These are phyloP conservation scores for Menidia beryllina DNA, from an alignment of 2,113 vertebrate genomes.

Conservation along the genomic window DNA sequence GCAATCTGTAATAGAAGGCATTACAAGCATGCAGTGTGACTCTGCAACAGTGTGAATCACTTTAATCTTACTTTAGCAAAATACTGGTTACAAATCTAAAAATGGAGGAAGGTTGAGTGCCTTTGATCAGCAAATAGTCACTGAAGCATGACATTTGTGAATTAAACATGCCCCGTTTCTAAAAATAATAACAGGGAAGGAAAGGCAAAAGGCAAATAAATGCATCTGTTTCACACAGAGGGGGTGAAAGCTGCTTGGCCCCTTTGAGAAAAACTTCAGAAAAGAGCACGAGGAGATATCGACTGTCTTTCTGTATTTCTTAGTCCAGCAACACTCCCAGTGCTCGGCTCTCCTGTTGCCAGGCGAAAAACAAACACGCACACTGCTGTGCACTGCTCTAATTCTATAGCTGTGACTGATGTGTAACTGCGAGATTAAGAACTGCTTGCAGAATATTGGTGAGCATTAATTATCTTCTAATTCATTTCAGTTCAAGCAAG, in stretches of 20 bases:
- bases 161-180: background rate
- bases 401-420: constrained; percentile 7
- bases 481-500: constrained; percentile 10
- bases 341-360: background rate
- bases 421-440: constrained; percentile 2
- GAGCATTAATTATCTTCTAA: background rate
- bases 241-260: background rate
- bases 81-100: background rate
- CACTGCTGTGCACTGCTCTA: background rate
- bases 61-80: no score
- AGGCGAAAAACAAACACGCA: constrained; percentile 2
- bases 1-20: no score
- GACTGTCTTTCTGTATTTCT: constrained; percentile 4
- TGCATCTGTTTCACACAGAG: background rate
- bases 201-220: background rate
- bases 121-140: background rate
- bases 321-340: background rate
- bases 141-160: background rate
- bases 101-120: background rate
- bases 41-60: no score
- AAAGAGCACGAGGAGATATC: constrained; percentile 13
- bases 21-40: no score
- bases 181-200: background rate
- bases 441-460: background rate
- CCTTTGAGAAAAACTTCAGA: constrained; percentile 14